Evolutionary conservation across 2,888 invertebrate species (phyloP), one percentile per base, ranked within the genome.

Genomic region (Arctia plantaginis): DNA sequence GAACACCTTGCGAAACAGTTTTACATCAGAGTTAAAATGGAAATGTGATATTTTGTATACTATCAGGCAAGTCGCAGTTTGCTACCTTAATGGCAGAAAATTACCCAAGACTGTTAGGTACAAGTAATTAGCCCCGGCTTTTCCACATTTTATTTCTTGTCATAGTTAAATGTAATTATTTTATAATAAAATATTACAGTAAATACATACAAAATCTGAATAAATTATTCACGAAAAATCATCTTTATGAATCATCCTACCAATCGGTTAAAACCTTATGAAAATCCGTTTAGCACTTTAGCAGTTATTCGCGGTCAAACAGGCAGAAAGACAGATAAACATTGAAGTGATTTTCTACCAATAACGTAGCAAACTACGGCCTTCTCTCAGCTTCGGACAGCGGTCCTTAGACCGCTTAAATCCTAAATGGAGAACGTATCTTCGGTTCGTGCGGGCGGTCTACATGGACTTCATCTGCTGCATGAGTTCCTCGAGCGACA

Each of bases 401-500:
- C 23, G 23, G 8, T 51, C n/a, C 41, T 41, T n/a, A 55, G 55
- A 55, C n/a, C 55, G 12, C n/a, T n/a, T n/a, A n/a, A 55, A 3
- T 27, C 1, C 12, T 33, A 59, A 27, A 59, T 12, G 55, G 20
- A 55, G n/a, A 35, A 66, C 23, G 10, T 35, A 23, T n/a, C 13
- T 44, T 1, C 2, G 0, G 66, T 8, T 1, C 1, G 27, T 6
- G n/a, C 18, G 30, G 10, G 3, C 8, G 20, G 13, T 87, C 97
- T 96, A 99, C 91, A 99, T 97, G 33, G 97, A 96, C 95, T 99
- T 98, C 98, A 99, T 98, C 93, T 98, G 97, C 78, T 97, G 97
- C 98, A 99, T 99, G 78, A 99, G 96, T 72, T 99, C 99, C 75
- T 99, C 99, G 71, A 99, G 96, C 80, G 97, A 98, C 6, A 97